These are phyloP conservation scores for Hybognathus amarus DNA, from an alignment of 2,797 vertebrate species.

Conservation along the genomic window DNA sequence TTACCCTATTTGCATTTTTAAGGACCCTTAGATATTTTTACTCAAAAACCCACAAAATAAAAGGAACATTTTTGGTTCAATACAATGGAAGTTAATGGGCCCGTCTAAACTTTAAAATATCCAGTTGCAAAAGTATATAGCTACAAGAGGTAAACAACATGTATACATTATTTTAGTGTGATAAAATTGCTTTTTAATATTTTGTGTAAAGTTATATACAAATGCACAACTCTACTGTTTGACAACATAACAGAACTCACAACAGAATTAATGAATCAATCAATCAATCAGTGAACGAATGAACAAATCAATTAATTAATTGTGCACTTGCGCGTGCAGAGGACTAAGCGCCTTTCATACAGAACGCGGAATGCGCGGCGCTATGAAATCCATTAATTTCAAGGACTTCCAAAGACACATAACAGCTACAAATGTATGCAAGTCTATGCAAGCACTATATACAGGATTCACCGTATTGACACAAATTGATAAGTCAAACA, in stretches of 20 bases:
- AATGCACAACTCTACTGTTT: neutral
- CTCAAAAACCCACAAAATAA: neutral
- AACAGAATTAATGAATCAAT: neutral
- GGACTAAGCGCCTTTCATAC: too few species aligned
- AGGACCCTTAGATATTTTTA: neutral
- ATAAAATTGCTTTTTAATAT: neutral
- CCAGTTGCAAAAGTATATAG: neutral
- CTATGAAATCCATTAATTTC: too few species aligned
- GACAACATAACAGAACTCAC: neutral
- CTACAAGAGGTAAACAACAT: neutral
- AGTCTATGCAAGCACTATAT: too few species aligned
- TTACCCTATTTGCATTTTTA: neutral
- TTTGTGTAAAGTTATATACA: neutral
- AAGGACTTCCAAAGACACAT: too few species aligned
- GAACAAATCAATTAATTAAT: too few species aligned
- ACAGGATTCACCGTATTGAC: too few species aligned
- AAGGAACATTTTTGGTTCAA: neutral
- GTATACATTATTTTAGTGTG: neutral
- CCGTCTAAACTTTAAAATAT: neutral
- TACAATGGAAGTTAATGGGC: neutral
- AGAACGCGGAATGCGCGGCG: too few species aligned
- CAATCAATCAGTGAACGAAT: too few species aligned
- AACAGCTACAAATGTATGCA: too few species aligned
- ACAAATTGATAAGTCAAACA: too few species aligned
- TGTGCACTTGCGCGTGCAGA: too few species aligned